A percentile compares a stretch with the other conserved stretches of the same genome.
phyloP scores from a whole-genome alignment of 2,888 invertebrate species.

The Mayetiola destructor region DNA sequence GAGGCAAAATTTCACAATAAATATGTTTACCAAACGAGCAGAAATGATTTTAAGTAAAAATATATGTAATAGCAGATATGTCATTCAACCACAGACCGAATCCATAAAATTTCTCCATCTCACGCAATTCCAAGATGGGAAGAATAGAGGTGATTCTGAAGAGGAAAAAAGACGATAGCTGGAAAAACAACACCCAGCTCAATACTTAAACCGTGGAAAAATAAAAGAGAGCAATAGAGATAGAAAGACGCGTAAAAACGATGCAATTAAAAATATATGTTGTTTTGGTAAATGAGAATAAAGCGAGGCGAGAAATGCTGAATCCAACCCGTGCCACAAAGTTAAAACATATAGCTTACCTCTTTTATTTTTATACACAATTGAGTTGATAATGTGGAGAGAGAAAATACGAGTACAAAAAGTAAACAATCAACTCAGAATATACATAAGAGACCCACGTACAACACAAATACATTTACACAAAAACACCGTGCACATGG shows the following conservation, averaged over 20 bases:
- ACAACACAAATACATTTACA: background rate
- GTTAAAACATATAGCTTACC: background rate
- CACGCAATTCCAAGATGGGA: no score
- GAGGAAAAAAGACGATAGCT: background rate
- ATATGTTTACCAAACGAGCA: no score
- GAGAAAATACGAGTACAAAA: background rate
- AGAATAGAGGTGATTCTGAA: background rate
- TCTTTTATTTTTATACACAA: conserved; percentile 4
- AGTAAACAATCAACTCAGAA: conserved; percentile 2
- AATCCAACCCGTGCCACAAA: background rate
- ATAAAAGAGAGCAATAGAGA: background rate
- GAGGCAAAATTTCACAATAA: no score
- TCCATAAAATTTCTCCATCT: background rate
- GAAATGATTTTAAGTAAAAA: no score
- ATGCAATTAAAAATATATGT: conserved; percentile 10
- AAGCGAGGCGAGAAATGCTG: conserved; percentile 1
- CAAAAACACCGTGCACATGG: background rate
- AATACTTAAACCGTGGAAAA: background rate
- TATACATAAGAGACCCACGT: background rate
- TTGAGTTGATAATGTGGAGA: conserved; percentile 6
- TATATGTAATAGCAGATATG: no score
- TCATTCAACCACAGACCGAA: conserved; percentile 1
- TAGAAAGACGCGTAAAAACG: conserved; percentile 1
- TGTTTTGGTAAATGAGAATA: conserved; percentile 2
- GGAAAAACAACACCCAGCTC: background rate